Evolutionary conservation across 2,797 vertebrate genomes (phyloP), one percentile per base, ranked within the genome.

Genomic region (Sebastes matsubarae): DNA sequence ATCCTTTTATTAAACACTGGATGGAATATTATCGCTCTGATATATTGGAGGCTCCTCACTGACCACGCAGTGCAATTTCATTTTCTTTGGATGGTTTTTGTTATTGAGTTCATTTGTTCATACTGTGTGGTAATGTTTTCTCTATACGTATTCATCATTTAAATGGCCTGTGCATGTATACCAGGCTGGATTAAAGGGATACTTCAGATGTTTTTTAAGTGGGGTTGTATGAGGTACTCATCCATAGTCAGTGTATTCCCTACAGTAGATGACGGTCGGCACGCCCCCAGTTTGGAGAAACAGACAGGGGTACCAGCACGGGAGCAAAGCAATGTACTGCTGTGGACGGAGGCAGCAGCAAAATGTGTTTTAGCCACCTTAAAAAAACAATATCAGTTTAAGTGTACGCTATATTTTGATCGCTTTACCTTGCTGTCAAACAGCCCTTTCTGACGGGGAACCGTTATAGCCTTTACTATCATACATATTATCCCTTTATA

Each of bases 1-100:
- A 67, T 83, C 20, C 70, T 55, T 75, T 82, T 58, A 67, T 83
- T 59, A 30, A 75, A 57, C 25, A 30, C 25, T 8, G 20, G 22
- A 36, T 29, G 24, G 22, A 64, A 32, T 5, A 7, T 52, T 20
- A 55, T 64, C 6, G 42, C n/a, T 58, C n/a, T 6, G 11, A 58
- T 36, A 34, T 32, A 57, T 27, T 54, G 20, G 13, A 57, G 27
- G 20, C 29, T 25, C 6, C 18, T 63, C 24, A n/a, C 58, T 25
- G 12, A 42, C 24, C 59, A 16, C 11, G 12, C 12, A 16, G 6
- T 58, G 12, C 6, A 16, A 72, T 72, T 61, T 6, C 2, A 42
- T 46, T 60, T 60, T 52, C 10, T 63, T 54, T 59, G 22, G 25
- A 18, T 34, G 22, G 18, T 64, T 32, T 58, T 9, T 55, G 4